Evolutionary conservation across 2,797 vertebrate genomes (phyloP), one percentile per base, ranked within the genome.

Genomic region (Taeniopygia guttata): DNA sequence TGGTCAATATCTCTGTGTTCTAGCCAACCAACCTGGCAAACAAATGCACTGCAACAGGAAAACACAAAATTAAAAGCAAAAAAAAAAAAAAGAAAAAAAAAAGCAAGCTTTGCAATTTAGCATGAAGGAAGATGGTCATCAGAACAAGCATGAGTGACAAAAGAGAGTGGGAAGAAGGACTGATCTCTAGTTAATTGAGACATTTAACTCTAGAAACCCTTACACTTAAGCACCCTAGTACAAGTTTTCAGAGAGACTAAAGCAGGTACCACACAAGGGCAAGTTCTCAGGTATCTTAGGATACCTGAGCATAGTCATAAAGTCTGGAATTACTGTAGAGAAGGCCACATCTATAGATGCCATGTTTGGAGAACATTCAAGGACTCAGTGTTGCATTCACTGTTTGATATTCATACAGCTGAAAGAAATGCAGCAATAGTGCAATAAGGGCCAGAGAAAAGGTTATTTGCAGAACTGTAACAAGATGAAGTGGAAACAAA

Each of bases 21-120:
- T 15, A 78, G 93, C 94, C 92, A 95, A 81, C 22, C 26, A 94
- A 75, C n/a, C 84, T 87, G 75, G 73, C 89, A 95, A 83, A 34
- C 68, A 92, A 83, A 92, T 78, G 42, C 55, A 79, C 62, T 67
- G 73, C 79, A 94, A 91, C 20, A 56, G 80, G 27, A 83, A 69
- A 78, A 58, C 12, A 64, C 18, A 48, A 78, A 56, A 59, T 40
- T 42, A 34, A 67, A 23, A 49, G 19, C 1, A n/a, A 38, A 42
- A 18, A 77, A 21, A n/a, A n/a, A 34, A 67, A 21, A 49, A n/a
- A n/a, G n/a, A n/a, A 1, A n/a, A 38, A 42, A 18, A 38, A 59
- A 42, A 52, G n/a, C 79, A 88, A 70, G 22, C 67, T 79, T 84
- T 74, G 45, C 74, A 84, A 36, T 62, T 78, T 52, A 56, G 30